Conservation (phyloP, 1,140 invertebrate genomes). For the Myzus persicae region DNA sequence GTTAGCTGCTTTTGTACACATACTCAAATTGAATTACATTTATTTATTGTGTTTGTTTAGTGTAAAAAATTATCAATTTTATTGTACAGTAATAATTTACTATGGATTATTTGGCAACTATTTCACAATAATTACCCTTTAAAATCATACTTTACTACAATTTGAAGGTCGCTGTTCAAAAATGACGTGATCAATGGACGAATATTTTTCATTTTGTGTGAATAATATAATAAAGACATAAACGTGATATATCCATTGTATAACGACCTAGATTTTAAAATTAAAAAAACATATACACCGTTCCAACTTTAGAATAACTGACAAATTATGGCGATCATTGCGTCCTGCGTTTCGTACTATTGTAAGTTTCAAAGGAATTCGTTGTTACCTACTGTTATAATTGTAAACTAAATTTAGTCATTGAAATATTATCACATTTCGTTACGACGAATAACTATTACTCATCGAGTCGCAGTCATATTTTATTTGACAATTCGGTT, state of each 20-base stretch:
- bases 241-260: neutral
- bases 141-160: neutral
- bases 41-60: too few species aligned
- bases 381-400: neutral
- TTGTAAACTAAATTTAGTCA: neutral
- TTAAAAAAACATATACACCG: neutral
- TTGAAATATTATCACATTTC: conserved; percentile 2
- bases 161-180: neutral
- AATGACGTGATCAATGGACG: neutral
- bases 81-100: neutral
- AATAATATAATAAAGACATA: neutral
- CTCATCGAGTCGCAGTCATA: neutral
- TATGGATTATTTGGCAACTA: neutral
- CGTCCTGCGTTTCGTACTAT: neutral
- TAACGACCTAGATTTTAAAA: neutral
- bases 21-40: too few species aligned
- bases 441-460: neutral
- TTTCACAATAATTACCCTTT: neutral
- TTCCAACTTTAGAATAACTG: neutral
- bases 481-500: too few species aligned
- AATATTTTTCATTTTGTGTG: neutral
- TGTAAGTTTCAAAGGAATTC: neutral
- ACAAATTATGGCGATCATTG: neutral
- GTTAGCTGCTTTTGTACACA: too few species aligned
- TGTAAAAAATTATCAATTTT: neutral